Evolutionary conservation across 2,113 vertebrate genomes (phyloP), one percentile per base, ranked within the genome.

Genomic region (Ancistrus triradiatus): DNA sequence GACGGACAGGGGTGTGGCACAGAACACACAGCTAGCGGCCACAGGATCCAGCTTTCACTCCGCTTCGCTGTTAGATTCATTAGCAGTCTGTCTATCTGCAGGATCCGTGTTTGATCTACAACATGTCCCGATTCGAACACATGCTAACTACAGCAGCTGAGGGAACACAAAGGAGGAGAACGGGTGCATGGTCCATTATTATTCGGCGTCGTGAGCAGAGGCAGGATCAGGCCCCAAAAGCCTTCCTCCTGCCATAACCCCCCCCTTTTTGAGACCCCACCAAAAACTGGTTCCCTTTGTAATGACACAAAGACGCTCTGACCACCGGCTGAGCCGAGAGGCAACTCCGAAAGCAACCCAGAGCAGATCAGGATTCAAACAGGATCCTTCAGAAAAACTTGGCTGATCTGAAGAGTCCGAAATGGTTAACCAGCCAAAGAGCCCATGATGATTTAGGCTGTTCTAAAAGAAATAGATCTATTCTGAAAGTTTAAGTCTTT

Each of bases 1-100:
- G 31, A 58, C 9, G 33, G 48, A 40, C n/a, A 68, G 71, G 63
- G 71, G 60, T 60, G 71, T 69, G 71, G 66, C 66, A 18, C 43
- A 15, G 35, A 37, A 11, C 35, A 11, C 35, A 8, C 35, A 11
- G 35, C 35, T 37, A 1, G 38, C 38, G n/a, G 13, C 38, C 3
- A 42, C 13, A n/a, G 38, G n/a, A 42, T 42, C 5, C 13, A 5
- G 11, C 14, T 18, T 48, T 19, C 58, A n/a, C n/a, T n/a, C n/a
- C n/a, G n/a, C n/a, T n/a, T n/a, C n/a, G n/a, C n/a, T n/a, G n/a
- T n/a, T n/a, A n/a, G n/a, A n/a, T n/a, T n/a, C n/a, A n/a, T n/a
- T n/a, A n/a, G n/a, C n/a, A n/a, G n/a, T n/a, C n/a, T n/a, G n/a
- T n/a, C n/a, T n/a, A n/a, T n/a, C 3, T 31, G 27, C 27, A 31